Evolutionary conservation across 2,113 vertebrate genomes (phyloP), one percentile per base, ranked within the genome.

Genomic region (Leptocoma aspasia): DNA sequence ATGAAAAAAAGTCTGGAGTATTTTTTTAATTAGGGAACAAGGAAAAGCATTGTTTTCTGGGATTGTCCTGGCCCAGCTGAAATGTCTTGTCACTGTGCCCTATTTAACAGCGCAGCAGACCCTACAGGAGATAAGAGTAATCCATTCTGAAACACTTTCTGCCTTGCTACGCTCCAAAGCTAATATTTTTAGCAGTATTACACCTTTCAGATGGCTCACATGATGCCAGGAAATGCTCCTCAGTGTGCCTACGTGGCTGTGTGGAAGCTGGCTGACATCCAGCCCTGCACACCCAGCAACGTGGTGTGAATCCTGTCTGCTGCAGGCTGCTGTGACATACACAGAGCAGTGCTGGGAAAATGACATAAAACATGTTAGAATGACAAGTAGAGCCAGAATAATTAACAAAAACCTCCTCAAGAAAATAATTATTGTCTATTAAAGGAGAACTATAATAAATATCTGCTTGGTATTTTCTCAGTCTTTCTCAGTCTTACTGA

Each of bases 371-470:
- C 35, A 13, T 39, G 7, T 28, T 70, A 65, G 37, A 94, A 72
- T 44, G 24, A 52, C 54, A 75, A 52, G 13, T 14, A 45, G 11
- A 95, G 17, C 6, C 61, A 85, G 49, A 80, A 68, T 64, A 3
- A 82, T 69, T 85, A 82, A 77, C 47, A 91, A 76, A 88, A 86
- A 54, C 1, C 18, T 59, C 33, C 41, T 28, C 39, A 42, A 73
- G 20, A 69, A 95, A 76, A 82, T 44, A 86, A 57, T 66, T 3
- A 23, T 57, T 84, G 22, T 68, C 9, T 42, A 18, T 61, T 79
- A 76, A 14, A 57, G 14, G 31, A 71, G 26, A 85, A 79, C 71
- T 76, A 53, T 76, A 91, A 78, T 63, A 89, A 87, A 82, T 87
- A 82, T 60, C 27, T 76, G 35, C 24, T 72, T 65, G 24, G 8